Percentiles rank a stretch among this genome's conserved stretches.
Evolutionary conservation across 2,888 invertebrate genomes (phyloP).

Genomic region (Gerris lacustris): DNA sequence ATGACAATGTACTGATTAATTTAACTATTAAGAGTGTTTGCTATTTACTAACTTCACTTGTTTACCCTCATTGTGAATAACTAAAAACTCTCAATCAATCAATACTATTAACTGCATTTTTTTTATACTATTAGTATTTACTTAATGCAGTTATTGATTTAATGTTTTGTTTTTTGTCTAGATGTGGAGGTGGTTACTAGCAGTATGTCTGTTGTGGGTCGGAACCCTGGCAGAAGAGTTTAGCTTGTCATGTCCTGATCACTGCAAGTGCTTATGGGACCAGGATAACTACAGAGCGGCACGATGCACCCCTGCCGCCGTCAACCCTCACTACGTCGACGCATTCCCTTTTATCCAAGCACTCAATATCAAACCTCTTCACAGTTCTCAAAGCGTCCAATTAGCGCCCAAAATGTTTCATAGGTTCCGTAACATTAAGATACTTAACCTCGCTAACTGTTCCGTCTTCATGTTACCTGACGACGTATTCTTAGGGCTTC

Average conservation of each 20-base stretch:
- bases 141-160: too few relatives aligned
- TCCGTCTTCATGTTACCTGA: slow-evolving; percentile 26
- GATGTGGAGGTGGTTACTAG: slow-evolving; percentile 17
- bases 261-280: slow-evolving; percentile 26
- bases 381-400: slow-evolving; percentile 19
- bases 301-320: slow-evolving; percentile 23
- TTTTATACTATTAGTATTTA: too few relatives aligned
- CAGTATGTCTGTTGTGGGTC: slow-evolving; percentile 16
- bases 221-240: neutral
- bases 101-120: too few relatives aligned
- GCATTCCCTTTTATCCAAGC: slow-evolving; percentile 19
- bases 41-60: too few relatives aligned
- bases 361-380: slow-evolving; percentile 20
- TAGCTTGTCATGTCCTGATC: slow-evolving; percentile 23
- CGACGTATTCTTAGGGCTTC: slow-evolving; percentile 36
- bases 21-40: too few relatives aligned
- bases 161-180: neutral
- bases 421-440: slow-evolving; percentile 23
- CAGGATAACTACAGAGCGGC: slow-evolving; percentile 23
- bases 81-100: too few relatives aligned
- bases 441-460: slow-evolving; percentile 24
- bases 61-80: too few relatives aligned
- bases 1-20: too few relatives aligned
- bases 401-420: slow-evolving; percentile 24
- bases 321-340: slow-evolving; percentile 17